Percentiles rank a stretch among this genome's conserved stretches.
phyloP scores from a whole-genome alignment of 2,888 invertebrate genomes.

The Diadegma fenestrale region DNA sequence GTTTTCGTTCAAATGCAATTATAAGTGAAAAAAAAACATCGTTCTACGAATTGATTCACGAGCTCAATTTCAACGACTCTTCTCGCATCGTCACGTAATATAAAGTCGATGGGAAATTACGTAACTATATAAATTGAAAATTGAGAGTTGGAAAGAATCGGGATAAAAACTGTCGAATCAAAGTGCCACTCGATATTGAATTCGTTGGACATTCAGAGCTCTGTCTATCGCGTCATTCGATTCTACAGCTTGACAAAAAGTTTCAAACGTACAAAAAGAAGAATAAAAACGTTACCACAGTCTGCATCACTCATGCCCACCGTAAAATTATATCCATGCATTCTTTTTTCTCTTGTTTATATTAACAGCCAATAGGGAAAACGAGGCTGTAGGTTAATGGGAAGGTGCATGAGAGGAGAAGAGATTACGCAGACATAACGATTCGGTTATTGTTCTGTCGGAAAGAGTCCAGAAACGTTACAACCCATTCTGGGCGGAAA shows the following conservation, averaged over 20 bases:
- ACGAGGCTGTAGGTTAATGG: slow-evolving; percentile 25
- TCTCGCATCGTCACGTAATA: background rate
- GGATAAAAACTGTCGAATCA: slow-evolving; percentile 18
- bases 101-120: slow-evolving; percentile 1
- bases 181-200: slow-evolving; percentile 27
- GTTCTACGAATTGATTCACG: background rate
- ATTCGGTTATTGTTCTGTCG: slow-evolving; percentile 40
- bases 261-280: background rate
- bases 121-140: slow-evolving; percentile 21
- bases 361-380: background rate
- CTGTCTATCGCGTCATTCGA: slow-evolving; percentile 27
- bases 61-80: background rate
- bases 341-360: background rate
- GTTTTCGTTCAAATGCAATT: background rate
- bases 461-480: slow-evolving; percentile 57
- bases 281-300: slow-evolving; percentile 35
- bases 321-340: slow-evolving; percentile 6
- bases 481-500: slow-evolving; percentile 23
- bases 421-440: slow-evolving; percentile 51
- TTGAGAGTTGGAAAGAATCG: slow-evolving; percentile 7
- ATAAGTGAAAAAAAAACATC: background rate
- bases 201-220: slow-evolving; percentile 29
- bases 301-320: slow-evolving; percentile 28
- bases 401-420: slow-evolving; percentile 31
- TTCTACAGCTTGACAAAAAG: background rate